Evolutionary conservation across 2,888 invertebrate genomes (phyloP).

Genomic region (Oconnorella tubifera): DNA sequence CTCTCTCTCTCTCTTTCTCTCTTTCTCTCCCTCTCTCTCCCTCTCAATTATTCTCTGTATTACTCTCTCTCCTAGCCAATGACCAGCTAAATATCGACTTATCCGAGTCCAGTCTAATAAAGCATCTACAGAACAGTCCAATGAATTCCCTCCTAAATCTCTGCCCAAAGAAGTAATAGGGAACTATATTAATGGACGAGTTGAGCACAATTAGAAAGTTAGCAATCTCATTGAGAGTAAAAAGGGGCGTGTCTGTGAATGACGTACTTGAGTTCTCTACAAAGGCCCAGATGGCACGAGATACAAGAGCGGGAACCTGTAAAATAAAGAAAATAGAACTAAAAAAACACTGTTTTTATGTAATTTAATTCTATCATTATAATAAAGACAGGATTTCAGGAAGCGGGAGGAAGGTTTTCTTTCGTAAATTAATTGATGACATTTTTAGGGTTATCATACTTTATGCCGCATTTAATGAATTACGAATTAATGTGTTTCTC

Average conservation of each 20-base stretch:
- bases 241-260: constrained; percentile 33
- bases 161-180: constrained; percentile 55
- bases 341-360: no score
- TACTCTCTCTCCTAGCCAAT: neutral
- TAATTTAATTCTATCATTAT: no score
- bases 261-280: constrained; percentile 28
- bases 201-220: constrained; percentile 54
- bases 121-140: constrained; percentile 12
- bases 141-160: constrained; percentile 26
- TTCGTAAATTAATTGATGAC: no score
- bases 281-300: constrained; percentile 52
- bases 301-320: constrained; percentile 53
- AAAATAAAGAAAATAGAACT: neutral
- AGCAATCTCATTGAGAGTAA: constrained; percentile 50
- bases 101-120: neutral
- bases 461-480: no score
- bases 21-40: neutral
- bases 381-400: no score
- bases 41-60: neutral
- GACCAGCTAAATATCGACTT: neutral
- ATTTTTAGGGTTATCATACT: no score
- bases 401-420: no score
- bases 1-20: neutral
- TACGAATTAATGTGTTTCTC: no score
- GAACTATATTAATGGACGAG: constrained; percentile 56